These are phyloP conservation scores for Cerastis leucographa DNA, from an alignment of 2,888 invertebrate species.

Conservation along the genomic window DNA sequence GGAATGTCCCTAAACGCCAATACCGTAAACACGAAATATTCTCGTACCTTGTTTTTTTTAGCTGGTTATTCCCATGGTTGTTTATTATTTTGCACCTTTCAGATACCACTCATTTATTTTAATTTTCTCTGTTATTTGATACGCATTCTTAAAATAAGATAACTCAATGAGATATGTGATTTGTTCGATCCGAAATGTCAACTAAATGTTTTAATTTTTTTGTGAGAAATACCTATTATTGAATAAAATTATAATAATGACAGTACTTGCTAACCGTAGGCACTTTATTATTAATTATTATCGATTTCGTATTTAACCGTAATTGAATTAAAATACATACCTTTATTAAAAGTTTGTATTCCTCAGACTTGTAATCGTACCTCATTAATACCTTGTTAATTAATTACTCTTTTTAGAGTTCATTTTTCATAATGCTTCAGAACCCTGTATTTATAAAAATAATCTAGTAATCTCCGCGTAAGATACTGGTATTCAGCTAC, in stretches of 20 bases:
- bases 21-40: conserved; percentile 54
- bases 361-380: background rate
- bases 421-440: conserved; percentile 16
- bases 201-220: background rate
- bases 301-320: conserved; percentile 24
- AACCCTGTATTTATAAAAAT: conserved; percentile 1
- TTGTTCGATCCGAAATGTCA: background rate
- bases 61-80: background rate
- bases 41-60: conserved; percentile 36
- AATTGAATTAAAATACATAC: too few species aligned
- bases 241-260: background rate
- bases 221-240: background rate
- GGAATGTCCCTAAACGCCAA: conserved; percentile 65
- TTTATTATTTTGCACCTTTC: background rate
- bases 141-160: background rate
- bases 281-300: background rate
- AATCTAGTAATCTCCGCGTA: background rate
- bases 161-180: background rate
- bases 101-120: background rate
- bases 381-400: conserved; percentile 13
- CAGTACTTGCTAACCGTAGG: background rate
- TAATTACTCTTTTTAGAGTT: background rate
- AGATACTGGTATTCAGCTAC: too few species aligned
- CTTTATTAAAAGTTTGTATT: background rate
- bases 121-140: background rate